Conservation (phyloP, 2,113 vertebrate genomes). For the Pterocles burchelli region DNA sequence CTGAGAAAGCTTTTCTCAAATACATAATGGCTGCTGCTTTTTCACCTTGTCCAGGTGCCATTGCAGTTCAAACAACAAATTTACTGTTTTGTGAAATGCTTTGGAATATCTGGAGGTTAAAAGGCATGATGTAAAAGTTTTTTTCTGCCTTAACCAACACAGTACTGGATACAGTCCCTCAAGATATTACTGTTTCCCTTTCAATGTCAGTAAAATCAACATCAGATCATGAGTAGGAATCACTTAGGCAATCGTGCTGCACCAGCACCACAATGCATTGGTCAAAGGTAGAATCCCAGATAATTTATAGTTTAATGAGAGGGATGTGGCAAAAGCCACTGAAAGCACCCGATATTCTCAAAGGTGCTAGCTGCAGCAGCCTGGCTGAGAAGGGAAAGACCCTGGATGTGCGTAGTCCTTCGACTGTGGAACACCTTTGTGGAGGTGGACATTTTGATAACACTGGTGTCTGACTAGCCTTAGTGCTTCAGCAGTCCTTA, state of each 20-base stretch:
- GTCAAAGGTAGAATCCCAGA: not conserved
- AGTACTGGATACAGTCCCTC: not conserved
- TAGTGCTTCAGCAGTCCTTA: not conserved
- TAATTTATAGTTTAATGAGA: not conserved
- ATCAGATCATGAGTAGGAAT: not conserved
- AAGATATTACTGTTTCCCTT: not conserved
- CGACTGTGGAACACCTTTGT: not conserved
- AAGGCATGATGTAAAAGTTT: not conserved
- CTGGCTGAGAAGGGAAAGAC: not conserved
- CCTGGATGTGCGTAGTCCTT: slow-evolving; percentile 19
- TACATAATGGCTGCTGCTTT: not conserved
- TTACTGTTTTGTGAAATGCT: not conserved
- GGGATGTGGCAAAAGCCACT: not conserved
- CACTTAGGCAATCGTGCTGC: not conserved
- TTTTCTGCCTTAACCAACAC: not conserved
- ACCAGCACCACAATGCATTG: not conserved
- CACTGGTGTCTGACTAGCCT: not conserved
- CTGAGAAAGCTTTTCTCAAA: not conserved
- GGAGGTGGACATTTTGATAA: slow-evolving; percentile 4
- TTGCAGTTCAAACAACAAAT: not conserved
- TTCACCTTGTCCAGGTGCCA: not conserved
- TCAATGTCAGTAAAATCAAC: not conserved
- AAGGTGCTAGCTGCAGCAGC: not conserved
- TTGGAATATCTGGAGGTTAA: not conserved
- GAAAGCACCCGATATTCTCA: not conserved